These are phyloP conservation scores for Meda fulgida DNA, from an alignment of 2,797 vertebrate genomes.

Conservation along the genomic window DNA sequence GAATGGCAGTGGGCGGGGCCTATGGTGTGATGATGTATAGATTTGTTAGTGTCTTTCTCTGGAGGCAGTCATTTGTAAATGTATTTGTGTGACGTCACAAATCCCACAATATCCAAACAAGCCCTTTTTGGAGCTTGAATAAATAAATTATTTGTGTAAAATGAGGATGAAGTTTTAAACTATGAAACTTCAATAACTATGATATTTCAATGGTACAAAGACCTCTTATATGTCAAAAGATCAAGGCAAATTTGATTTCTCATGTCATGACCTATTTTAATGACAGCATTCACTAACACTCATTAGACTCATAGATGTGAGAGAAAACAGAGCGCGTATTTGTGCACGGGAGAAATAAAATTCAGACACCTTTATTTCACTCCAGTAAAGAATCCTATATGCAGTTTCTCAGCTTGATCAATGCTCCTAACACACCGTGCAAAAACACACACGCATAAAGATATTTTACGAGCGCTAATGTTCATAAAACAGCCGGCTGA, in stretches of 20 bases:
- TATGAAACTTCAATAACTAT: neutral
- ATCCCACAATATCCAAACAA: neutral
- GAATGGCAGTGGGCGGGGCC: neutral
- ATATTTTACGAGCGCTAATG: conserved; percentile 45
- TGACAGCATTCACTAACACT: neutral
- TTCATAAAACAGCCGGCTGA: conserved; percentile 50
- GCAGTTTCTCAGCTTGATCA: conserved; percentile 48
- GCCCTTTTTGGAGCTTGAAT: neutral
- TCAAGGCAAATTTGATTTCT: neutral
- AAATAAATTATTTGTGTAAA: neutral
- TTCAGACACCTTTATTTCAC: conserved; percentile 2
- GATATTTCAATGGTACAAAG: neutral
- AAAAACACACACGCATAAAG: conserved; percentile 40
- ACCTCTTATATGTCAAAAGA: neutral
- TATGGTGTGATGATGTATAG: neutral
- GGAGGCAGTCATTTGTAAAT: neutral
- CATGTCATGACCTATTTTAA: neutral
- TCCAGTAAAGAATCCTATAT: conserved; percentile 35
- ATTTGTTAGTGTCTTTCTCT: neutral
- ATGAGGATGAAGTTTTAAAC: neutral
- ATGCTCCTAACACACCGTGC: conserved; percentile 18
- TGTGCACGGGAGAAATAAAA: neutral
- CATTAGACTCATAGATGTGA: neutral
- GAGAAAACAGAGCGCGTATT: neutral
- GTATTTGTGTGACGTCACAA: neutral